Conservation (phyloP, 2,888 invertebrate species). For the Synergus laeviventris region DNA sequence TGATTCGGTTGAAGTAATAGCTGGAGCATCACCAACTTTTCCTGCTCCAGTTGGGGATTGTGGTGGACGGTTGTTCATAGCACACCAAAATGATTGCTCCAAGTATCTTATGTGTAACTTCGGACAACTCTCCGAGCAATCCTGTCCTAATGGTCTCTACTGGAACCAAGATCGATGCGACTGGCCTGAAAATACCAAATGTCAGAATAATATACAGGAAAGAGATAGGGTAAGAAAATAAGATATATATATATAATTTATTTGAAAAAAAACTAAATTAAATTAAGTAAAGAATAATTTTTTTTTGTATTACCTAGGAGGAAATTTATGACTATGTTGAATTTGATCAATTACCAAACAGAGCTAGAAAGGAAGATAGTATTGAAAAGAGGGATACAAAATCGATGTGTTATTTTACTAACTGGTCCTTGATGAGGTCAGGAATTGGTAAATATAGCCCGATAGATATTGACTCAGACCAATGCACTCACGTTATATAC, state of each 20-base stretch:
- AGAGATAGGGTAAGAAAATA: neutral
- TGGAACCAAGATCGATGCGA: conserved; percentile 91
- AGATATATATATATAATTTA: neutral
- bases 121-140: conserved; percentile 82
- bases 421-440: no score
- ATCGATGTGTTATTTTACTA: no score
- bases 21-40: conserved; percentile 56
- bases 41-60: conserved; percentile 76
- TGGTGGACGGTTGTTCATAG: conserved; percentile 79
- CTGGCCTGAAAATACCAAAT: conserved; percentile 86
- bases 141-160: conserved; percentile 85
- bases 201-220: conserved; percentile 69
- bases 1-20: conserved; percentile 67
- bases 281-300: neutral
- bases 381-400: neutral
- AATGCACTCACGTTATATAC: no score
- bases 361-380: neutral
- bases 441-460: no score
- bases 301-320: neutral
- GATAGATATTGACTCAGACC: no score
- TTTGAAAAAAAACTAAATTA: neutral
- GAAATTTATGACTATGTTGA: neutral
- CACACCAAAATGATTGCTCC: conserved; percentile 83
- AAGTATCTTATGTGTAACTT: conserved; percentile 90
- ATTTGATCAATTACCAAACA: neutral